Base-by-base conservation (phyloP, 2,888 invertebrate genomes). In the Neelides folsomi region DNA sequence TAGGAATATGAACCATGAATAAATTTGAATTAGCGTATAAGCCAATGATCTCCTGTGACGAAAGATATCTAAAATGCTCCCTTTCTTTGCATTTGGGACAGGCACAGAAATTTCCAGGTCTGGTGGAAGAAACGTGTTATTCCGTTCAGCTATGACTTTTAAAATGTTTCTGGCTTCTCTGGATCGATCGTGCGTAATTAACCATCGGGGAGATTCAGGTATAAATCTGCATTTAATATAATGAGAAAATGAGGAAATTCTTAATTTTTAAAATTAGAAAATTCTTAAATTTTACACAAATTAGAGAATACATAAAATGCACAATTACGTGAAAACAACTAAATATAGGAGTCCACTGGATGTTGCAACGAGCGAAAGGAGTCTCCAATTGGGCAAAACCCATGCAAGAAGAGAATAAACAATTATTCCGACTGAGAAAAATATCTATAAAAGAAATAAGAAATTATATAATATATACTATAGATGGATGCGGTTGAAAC, bases 201-300 rank as follows among this genome's bases (percentile, higher is more conserved):
- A 52, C 66, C 66, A 66, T 18, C 66, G 47, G n/a, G 66, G 66
- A 7, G 57, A 57, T 50, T 66, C 66, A 2, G 66, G 66, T 12
- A 65, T 43, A 18, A 55, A 51, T 13, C 66, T 66, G 9, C 19
- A 39, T 27, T 27, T 9, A 16, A 20, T 44, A 19, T 9, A 8
- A 44, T 18, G 19, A 8, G 6, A 9, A 9, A n/a, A n/a, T n/a
- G n/a, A n/a, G n/a, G n/a, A n/a, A n/a, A n/a, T n/a, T n/a, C n/a
- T n/a, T n/a, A n/a, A n/a, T n/a, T n/a, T n/a, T n/a, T n/a, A n/a
- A n/a, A n/a, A n/a, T n/a, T n/a, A n/a, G n/a, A n/a, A n/a, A n/a
- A n/a, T n/a, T n/a, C n/a, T n/a, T n/a, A n/a, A n/a, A n/a, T n/a
- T n/a, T n/a, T n/a, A n/a, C n/a, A 27, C 27, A 27, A 5, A 27